Evolutionary conservation across 2,797 vertebrate genomes (phyloP).

Genomic region (Sebastes cheni): DNA sequence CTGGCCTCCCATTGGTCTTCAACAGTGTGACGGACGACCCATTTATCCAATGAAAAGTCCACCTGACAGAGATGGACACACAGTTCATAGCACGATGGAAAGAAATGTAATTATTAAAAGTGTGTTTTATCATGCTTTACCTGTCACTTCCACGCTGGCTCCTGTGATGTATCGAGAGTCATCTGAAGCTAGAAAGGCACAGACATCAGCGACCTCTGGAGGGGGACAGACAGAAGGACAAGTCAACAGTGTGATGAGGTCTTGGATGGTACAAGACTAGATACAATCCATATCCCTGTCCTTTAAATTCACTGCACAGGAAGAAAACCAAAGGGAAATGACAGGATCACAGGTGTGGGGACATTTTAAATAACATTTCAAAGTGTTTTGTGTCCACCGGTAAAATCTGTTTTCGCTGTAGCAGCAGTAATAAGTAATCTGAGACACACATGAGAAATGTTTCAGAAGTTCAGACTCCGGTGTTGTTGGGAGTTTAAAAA

Average conservation of each 20-base stretch:
- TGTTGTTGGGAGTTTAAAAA: background rate
- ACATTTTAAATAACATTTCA: background rate
- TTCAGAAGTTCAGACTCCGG: background rate
- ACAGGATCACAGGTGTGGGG: background rate
- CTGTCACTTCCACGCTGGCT: slow-evolving; percentile 88
- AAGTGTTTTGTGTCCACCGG: background rate
- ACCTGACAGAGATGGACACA: slow-evolving; percentile 61
- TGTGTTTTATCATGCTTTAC: slow-evolving; percentile 53
- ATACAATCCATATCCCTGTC: too few relatives aligned
- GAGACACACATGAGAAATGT: background rate
- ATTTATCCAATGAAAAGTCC: slow-evolving; percentile 83
- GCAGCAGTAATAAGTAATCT: background rate
- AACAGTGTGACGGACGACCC: background rate
- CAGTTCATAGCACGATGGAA: background rate
- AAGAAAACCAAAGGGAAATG: background rate
- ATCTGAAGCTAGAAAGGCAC: slow-evolving; percentile 89
- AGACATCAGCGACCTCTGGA: slow-evolving; percentile 89
- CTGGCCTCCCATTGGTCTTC: background rate
- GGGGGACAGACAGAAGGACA: background rate
- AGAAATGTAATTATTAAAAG: too few relatives aligned
- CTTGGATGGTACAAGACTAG: background rate
- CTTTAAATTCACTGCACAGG: background rate
- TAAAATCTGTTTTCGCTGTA: background rate
- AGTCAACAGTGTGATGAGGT: background rate
- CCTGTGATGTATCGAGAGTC: slow-evolving; percentile 91